phyloP scores from a whole-genome alignment of 2,797 vertebrate genomes.

The Poecilia gillii region DNA sequence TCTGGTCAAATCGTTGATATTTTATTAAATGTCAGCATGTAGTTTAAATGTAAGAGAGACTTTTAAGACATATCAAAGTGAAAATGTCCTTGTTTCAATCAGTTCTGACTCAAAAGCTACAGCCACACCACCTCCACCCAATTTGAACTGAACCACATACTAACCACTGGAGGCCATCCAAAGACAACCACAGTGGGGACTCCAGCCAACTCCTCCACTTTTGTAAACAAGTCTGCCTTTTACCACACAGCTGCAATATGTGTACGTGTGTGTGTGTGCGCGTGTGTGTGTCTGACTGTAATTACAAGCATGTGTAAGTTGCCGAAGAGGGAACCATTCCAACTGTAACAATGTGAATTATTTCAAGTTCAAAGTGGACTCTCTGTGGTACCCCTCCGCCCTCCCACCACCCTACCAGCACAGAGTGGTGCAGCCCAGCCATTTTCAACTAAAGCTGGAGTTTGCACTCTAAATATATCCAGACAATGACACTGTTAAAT shows the following conservation, averaged over 20 bases:
- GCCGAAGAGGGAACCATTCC: slow-evolving; percentile 55
- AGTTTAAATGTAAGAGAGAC: slow-evolving; percentile 1
- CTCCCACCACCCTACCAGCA: slow-evolving; percentile 62
- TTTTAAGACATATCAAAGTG: slow-evolving; percentile 17
- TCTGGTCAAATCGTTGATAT: neutral
- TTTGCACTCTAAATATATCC: slow-evolving; percentile 46
- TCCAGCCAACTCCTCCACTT: slow-evolving; percentile 60
- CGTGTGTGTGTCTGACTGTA: slow-evolving; percentile 28
- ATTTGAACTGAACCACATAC: slow-evolving; percentile 54
- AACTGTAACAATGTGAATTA: slow-evolving; percentile 76
- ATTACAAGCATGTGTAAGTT: slow-evolving; percentile 28
- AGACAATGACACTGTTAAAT: slow-evolving; percentile 49
- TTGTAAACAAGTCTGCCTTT: slow-evolving; percentile 64
- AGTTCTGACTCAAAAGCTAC: slow-evolving; percentile 39
- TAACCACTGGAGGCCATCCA: slow-evolving; percentile 68
- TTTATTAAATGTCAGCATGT: neutral
- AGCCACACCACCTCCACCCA: slow-evolving; percentile 38
- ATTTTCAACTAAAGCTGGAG: slow-evolving; percentile 59
- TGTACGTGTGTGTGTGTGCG: slow-evolving; percentile 29
- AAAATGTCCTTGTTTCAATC: slow-evolving; percentile 37
- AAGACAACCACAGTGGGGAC: slow-evolving; percentile 61
- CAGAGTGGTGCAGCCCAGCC: slow-evolving; percentile 50
- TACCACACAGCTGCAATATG: slow-evolving; percentile 42
- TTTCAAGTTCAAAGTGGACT: slow-evolving; percentile 68
- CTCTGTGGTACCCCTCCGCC: slow-evolving; percentile 51